These are phyloP conservation scores for Sinocyclocheilus anshuiensis DNA, from an alignment of 2,113 vertebrate species.

Conservation along the genomic window DNA sequence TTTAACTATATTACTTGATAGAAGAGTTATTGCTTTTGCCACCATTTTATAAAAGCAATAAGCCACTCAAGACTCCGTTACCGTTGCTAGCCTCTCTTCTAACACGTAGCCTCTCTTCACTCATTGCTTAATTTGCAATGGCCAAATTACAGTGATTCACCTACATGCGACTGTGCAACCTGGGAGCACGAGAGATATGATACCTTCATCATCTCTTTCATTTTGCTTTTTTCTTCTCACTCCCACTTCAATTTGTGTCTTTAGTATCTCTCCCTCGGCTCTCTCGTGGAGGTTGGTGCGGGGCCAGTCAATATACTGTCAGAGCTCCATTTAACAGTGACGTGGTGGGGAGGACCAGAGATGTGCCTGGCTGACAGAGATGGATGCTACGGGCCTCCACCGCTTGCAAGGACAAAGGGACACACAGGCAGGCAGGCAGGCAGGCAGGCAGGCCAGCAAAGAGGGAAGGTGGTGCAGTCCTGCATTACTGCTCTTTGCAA, in stretches of 20 bases:
- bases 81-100: background rate
- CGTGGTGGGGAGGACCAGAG: conserved; percentile 71
- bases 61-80: background rate
- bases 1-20: background rate
- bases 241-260: conserved; percentile 8
- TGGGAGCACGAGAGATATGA: conserved; percentile 41
- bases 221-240: background rate
- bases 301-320: conserved; percentile 70
- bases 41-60: conserved; percentile 7
- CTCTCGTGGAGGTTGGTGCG: conserved; percentile 56
- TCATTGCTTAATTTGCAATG: conserved; percentile 36
- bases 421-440: conserved; percentile 49
- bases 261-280: conserved; percentile 40
- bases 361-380: conserved; percentile 84
- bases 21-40: background rate
- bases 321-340: conserved; percentile 80
- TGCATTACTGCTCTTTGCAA: conserved; percentile 62
- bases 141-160: conserved; percentile 62
- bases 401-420: conserved; percentile 89
- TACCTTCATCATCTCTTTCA: conserved; percentile 33
- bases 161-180: conserved; percentile 37
- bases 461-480: conserved; percentile 32
- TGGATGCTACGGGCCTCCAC: conserved; percentile 79
- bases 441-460: conserved; percentile 31
- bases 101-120: background rate